Evolutionary conservation across 2,888 invertebrate genomes (phyloP).

Genomic region (Polyommatus iphigenia): DNA sequence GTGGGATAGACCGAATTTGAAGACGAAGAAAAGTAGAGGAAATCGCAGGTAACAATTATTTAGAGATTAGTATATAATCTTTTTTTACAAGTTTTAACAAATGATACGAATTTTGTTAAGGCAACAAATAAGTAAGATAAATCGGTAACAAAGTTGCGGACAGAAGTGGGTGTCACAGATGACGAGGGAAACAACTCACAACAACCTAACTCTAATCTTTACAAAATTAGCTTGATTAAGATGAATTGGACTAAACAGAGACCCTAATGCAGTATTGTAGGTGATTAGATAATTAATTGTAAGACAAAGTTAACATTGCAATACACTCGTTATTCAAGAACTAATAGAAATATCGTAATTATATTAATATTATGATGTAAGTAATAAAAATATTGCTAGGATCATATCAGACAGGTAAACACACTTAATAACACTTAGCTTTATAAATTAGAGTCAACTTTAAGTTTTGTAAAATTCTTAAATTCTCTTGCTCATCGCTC

Average conservation of each 20-base stretch:
- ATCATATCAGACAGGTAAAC: too few relatives aligned
- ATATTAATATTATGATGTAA: too few relatives aligned
- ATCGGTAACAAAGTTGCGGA: constrained; percentile 46
- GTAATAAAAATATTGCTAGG: too few relatives aligned
- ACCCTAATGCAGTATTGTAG: constrained; percentile 24
- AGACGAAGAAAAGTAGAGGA: too few relatives aligned
- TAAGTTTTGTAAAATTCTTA: too few relatives aligned
- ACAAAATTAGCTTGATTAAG: constrained; percentile 47
- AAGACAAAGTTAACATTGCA: neutral
- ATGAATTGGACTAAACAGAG: constrained; percentile 44
- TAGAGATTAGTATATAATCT: neutral
- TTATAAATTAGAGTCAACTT: too few relatives aligned
- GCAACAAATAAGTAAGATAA: constrained; percentile 48
- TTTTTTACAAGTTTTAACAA: constrained; percentile 20
- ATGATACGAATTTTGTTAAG: constrained; percentile 38
- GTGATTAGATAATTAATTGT: constrained; percentile 20
- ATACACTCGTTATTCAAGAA: too few relatives aligned
- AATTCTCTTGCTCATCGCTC: too few relatives aligned
- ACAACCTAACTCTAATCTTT: constrained; percentile 47
- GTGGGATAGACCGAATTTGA: too few relatives aligned
- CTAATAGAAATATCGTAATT: too few relatives aligned
- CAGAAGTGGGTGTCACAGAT: constrained; percentile 44
- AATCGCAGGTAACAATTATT: too few relatives aligned
- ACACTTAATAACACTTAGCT: too few relatives aligned
- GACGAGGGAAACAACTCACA: constrained; percentile 47